Percentiles rank a stretch among this genome's conserved stretches.
Evolutionary conservation across 30 jellyfish, hydroid and myxozoan genomes (phyloP).

Genomic region (Aurelia aurita): DNA sequence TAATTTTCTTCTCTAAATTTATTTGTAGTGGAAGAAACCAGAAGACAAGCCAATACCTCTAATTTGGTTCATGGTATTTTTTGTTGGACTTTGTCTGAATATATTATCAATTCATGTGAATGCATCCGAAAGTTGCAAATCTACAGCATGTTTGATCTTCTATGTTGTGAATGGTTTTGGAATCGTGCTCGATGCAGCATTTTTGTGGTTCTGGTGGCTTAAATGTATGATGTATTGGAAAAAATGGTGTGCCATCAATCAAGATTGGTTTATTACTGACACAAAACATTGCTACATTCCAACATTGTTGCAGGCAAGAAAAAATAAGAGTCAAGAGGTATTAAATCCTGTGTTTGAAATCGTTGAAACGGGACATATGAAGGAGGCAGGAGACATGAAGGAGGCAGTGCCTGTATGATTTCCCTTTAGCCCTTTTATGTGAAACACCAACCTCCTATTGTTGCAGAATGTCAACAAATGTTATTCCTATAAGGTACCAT

Average conservation of each 20-base stretch:
- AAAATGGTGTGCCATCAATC: conserved; percentile 97
- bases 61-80: conserved; percentile 94
- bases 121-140: conserved; percentile 93
- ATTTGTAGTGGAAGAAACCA: conserved; percentile 91
- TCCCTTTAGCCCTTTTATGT: too few relatives aligned
- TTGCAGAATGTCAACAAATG: too few relatives aligned
- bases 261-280: conserved; percentile 87
- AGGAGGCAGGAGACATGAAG: too few relatives aligned
- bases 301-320: conserved; percentile 10
- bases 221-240: conserved; percentile 88
- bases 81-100: conserved; percentile 88
- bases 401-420: too few relatives aligned
- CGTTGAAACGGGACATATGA: too few relatives aligned
- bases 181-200: conserved; percentile 93
- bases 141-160: conserved; percentile 96
- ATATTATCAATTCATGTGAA: conserved; percentile 90
- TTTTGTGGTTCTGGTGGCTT: conserved; percentile 91
- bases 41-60: conserved; percentile 94
- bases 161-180: conserved; percentile 98
- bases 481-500: too few relatives aligned
- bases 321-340: conserved; percentile 14
- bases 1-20: too few relatives aligned
- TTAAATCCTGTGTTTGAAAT: background rate
- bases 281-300: conserved; percentile 18
- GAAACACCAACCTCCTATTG: too few relatives aligned